phyloP scores from a whole-genome alignment of 2,797 vertebrate genomes.

The Sebastolobus alascanus region DNA sequence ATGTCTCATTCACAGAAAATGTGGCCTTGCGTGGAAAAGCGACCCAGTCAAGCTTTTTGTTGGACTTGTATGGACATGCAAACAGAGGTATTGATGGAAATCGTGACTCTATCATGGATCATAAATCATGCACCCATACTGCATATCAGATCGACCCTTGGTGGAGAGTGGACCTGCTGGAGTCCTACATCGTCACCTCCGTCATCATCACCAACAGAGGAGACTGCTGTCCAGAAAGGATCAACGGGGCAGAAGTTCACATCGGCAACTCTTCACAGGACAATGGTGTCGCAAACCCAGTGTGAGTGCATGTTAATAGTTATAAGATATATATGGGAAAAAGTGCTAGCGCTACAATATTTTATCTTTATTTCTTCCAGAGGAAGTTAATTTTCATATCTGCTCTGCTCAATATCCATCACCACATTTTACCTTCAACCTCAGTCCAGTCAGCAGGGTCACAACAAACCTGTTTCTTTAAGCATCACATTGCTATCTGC shows the following conservation, averaged over 20 bases:
- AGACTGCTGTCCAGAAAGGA: conserved; percentile 31
- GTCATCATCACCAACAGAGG: conserved; percentile 67
- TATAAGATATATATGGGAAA: no score
- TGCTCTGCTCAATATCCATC: no score
- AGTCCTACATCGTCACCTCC: conserved; percentile 60
- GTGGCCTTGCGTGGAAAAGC: conserved; percentile 64
- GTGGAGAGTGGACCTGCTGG: conserved; percentile 64
- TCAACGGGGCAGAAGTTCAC: conserved; percentile 62
- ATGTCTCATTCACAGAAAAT: conserved; percentile 28
- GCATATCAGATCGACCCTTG: background rate
- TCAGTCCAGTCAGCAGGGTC: no score
- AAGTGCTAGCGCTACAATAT: no score
- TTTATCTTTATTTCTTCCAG: no score
- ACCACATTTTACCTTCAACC: no score
- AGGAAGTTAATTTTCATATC: no score
- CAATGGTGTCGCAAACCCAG: conserved; percentile 49
- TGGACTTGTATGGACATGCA: accelerated
- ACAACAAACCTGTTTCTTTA: no score
- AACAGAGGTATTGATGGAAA: conserved; percentile 56
- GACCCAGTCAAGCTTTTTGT: conserved; percentile 31
- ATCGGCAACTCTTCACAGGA: conserved; percentile 52
- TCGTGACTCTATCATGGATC: background rate
- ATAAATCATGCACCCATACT: conserved; percentile 9
- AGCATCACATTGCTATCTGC: no score
- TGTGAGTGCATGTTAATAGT: conserved; percentile 35